phyloP scores from a whole-genome alignment of 2,113 vertebrate genomes.

The Strix aluco region DNA sequence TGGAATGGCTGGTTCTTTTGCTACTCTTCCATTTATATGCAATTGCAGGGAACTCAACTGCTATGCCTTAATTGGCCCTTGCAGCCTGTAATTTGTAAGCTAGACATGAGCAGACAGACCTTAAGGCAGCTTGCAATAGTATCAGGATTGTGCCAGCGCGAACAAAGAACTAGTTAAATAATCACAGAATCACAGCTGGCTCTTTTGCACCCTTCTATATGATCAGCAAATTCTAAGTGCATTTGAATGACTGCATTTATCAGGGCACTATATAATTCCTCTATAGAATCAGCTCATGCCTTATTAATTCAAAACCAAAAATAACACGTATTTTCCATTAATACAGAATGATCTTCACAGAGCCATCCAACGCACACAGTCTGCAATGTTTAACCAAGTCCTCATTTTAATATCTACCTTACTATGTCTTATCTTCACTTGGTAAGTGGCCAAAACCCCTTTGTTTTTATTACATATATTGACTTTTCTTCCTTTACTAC shows the following conservation, averaged over 20 bases:
- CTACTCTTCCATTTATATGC: neutral
- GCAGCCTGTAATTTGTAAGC: slow-evolving; percentile 29
- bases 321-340: slow-evolving; percentile 43
- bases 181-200: neutral
- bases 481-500: neutral
- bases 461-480: neutral
- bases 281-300: neutral
- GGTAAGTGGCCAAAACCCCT: slow-evolving; percentile 71
- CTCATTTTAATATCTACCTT: slow-evolving; percentile 88
- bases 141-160: neutral
- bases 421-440: slow-evolving; percentile 87
- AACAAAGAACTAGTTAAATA: neutral
- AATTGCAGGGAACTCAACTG: neutral
- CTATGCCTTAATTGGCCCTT: neutral
- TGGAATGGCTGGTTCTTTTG: neutral
- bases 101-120: slow-evolving; percentile 12
- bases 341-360: slow-evolving; percentile 86
- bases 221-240: neutral
- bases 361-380: slow-evolving; percentile 85
- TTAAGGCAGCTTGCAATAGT: neutral
- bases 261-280: neutral
- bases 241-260: neutral
- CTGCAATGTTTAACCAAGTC: slow-evolving; percentile 89
- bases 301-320: neutral
- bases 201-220: neutral